Base-by-base conservation (phyloP, 2,113 vertebrate species). In the Tympanuchus pallidicinctus region DNA sequence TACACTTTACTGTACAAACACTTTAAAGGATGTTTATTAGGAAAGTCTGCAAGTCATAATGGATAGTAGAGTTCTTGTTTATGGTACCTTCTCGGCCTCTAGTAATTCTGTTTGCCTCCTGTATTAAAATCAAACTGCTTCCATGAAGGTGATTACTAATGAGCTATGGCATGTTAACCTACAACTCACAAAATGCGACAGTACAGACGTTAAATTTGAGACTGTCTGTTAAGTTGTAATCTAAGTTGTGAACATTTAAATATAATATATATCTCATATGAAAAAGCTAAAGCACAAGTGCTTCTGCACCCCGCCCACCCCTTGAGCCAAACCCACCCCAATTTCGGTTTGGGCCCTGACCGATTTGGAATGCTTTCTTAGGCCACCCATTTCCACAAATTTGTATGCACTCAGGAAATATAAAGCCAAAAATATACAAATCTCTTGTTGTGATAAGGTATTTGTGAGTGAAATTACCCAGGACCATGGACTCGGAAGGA, bases 381-480 rank as follows among this genome's bases (percentile, higher is more conserved):
- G 86, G 97, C 92, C 82, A 95, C 94, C 91, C 95, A 95, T 98
- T 97, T 96, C 89, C 93, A 96, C 97, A 97, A 97, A 97, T 96
- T 97, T 95, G 97, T 97, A 96, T 93, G 95, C 97, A 93, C 96
- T 98, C 98, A 98, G 97, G 96, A 98, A 98, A 98, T 98, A 98
- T 97, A 98, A 98, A 98, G 98, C 98, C 97, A 98, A 98, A 98
- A 98, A 98, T 98, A 97, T 97, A 97, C 97, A 98, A 98, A 98
- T 98, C 97, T 98, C 95, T 98, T 97, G 96, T 97, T 98, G 96
- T 98, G 97, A 96, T 96, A 97, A 98, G 97, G 97, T 97, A 97
- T 98, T 97, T 94, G 97, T 97, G 95, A 97, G 94, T 96, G 97
- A 97, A 97, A 98, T 97, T 97, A 97, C 96, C 95, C 96, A 97